Conservation (phyloP, 1,140 invertebrate species). For the Oscheius sp. region DNA sequence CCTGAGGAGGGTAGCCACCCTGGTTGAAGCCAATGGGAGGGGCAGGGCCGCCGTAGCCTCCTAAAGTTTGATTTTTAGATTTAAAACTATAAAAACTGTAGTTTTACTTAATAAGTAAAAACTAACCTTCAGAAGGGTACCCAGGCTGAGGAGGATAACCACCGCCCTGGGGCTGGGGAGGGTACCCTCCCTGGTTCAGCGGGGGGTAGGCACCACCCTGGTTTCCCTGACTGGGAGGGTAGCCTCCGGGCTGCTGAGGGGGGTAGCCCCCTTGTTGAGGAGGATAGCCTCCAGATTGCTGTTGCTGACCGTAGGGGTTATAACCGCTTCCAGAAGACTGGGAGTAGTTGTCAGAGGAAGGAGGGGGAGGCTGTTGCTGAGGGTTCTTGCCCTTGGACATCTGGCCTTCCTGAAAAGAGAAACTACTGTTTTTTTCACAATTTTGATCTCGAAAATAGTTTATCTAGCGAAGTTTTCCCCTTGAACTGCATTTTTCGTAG, state of each 20-base stretch:
- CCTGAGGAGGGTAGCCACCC: background rate
- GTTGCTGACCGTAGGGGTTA: constrained; percentile 9
- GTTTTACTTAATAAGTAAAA: background rate
- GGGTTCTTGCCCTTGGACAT: background rate
- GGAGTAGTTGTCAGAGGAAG: background rate
- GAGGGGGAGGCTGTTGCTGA: background rate
- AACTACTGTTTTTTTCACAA: too few species aligned
- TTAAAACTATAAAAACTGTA: background rate
- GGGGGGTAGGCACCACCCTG: background rate
- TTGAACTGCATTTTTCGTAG: too few species aligned
- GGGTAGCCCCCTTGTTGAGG: background rate
- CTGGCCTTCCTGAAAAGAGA: background rate
- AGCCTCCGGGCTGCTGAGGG: too few species aligned
- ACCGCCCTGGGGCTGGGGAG: background rate
- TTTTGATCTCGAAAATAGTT: too few species aligned
- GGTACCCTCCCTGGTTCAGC: background rate
- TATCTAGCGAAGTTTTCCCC: too few species aligned
- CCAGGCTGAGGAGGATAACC: background rate
- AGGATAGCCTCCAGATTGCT: constrained; percentile 9
- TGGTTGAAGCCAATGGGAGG: background rate
- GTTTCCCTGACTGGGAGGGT: too few species aligned
- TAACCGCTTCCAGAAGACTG: background rate
- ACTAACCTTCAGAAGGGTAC: background rate
- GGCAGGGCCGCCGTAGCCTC: background rate
- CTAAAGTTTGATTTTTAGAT: background rate